Base-by-base conservation (phyloP, 1,140 invertebrate genomes). In the Adelges cooleyi region DNA sequence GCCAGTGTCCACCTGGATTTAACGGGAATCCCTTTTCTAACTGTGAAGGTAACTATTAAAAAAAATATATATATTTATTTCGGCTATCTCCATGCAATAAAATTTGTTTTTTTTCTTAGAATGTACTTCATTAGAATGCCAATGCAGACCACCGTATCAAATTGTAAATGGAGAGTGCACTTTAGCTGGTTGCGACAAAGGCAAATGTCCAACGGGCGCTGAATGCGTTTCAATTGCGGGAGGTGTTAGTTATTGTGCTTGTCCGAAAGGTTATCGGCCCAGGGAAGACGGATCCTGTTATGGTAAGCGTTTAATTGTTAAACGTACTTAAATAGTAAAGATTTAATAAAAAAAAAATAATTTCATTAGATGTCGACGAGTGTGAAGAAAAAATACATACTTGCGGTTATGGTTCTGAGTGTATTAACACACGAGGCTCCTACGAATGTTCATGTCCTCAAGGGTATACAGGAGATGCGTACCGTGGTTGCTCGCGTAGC, bases 171-270 rank as follows among this genome's bases (percentile, higher is more conserved):
- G 86, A 22, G 85, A 84, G 71, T 93, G 90, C 73, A 84, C 90
- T n/a, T 74, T 92, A 51, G 85, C 87, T 4, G 86, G 86, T 22
- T 93, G 90, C 73, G 85, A 84, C 6, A 82, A 83, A 66, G 84
- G 83, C 13, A 82, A 82, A 68, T 93, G 90, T 74, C 86, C 87
- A 1, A 77, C 79, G 67, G 89, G 89, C 27, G 89, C 89, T 0
- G 88, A 92, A 71, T 92, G 90, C 71, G 87, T 93, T 51, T 84
- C 86, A 2, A 91, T 92, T 56, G 84, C 89, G 8, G 88, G 88
- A n/a, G 88, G 88, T 27, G 86, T 92, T 1, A 92, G 89, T 71
- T 92, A 92, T 71, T 90, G 89, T 72, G 89, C 89, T 36, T 92
- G 89, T 74, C 89, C 89, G 3, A 85, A 87, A 71, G 89, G 89